phyloP scores from a whole-genome alignment of 1,140 invertebrate species.

The Pentalonia nigronervosa region DNA sequence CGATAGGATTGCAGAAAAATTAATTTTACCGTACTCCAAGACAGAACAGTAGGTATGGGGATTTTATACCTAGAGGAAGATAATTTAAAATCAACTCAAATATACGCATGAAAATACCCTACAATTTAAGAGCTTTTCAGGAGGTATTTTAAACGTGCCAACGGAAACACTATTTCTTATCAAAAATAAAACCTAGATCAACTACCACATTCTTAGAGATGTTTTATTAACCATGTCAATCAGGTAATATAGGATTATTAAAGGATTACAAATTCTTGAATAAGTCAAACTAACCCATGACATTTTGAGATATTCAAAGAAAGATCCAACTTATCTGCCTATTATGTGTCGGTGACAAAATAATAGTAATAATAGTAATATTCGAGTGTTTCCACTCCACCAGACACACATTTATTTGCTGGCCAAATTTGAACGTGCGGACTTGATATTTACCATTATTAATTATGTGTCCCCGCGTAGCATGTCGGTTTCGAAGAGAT shows the following conservation, averaged over 20 bases:
- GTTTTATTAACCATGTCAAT: not conserved
- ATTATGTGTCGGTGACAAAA: not conserved
- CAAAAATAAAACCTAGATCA: not conserved
- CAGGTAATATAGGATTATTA: not conserved
- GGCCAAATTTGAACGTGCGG: not conserved
- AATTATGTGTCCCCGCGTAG: not conserved
- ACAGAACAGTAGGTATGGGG: not conserved
- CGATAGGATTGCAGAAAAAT: not conserved
- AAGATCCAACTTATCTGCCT: not conserved
- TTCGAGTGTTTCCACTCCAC: not conserved
- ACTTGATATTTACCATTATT: constrained; percentile 1
- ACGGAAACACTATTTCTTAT: not conserved
- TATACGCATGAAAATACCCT: not conserved
- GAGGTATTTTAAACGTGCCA: not conserved
- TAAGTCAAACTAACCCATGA: not conserved
- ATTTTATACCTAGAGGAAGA: not conserved
- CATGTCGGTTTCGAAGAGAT: not conserved
- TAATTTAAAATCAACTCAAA: not conserved
- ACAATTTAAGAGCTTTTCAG: not conserved
- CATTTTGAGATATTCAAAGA: not conserved
- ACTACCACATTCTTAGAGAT: not conserved
- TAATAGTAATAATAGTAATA: not conserved
- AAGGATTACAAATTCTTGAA: not conserved
- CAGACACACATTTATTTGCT: not conserved
- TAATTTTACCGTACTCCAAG: not conserved